Conservation (phyloP, 2,888 invertebrate genomes). For the Corbicula japonica region DNA sequence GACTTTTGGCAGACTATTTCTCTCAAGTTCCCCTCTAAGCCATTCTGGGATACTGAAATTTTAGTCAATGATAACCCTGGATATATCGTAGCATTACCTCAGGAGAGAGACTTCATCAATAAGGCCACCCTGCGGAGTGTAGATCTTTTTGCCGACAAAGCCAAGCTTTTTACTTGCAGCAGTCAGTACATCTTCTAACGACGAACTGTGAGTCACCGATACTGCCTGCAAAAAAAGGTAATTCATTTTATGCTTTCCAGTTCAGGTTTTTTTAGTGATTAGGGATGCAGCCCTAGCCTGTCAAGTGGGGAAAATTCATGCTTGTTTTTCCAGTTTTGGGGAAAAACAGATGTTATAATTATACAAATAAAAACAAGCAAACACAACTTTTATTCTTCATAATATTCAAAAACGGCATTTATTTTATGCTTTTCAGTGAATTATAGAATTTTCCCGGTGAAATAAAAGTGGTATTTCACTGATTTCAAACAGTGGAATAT, state of each 20-base stretch:
- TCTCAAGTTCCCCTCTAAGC: no score
- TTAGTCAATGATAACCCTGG: no score
- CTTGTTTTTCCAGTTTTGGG: background rate
- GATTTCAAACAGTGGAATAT: no score
- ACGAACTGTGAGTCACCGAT: constrained; percentile 67
- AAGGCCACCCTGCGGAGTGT: constrained; percentile 76
- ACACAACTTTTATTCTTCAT: background rate
- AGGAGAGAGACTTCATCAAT: constrained; percentile 80
- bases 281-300: background rate
- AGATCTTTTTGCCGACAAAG: constrained; percentile 68
- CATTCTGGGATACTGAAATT: no score
- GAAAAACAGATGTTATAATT: background rate
- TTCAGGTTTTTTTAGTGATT: no score
- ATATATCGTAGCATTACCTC: no score
- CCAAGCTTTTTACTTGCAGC: constrained; percentile 77
- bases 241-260: no score
- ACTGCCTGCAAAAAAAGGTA: constrained; percentile 72
- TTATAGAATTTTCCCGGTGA: no score
- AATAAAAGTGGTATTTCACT: no score
- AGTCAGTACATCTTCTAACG: constrained; percentile 71
- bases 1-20: no score
- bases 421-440: no score
- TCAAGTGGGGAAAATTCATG: background rate
- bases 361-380: background rate
- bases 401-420: background rate